Evolutionary conservation across 2,113 vertebrate genomes (phyloP), one percentile per base, ranked within the genome.

Genomic region (Clarias batrachus): DNA sequence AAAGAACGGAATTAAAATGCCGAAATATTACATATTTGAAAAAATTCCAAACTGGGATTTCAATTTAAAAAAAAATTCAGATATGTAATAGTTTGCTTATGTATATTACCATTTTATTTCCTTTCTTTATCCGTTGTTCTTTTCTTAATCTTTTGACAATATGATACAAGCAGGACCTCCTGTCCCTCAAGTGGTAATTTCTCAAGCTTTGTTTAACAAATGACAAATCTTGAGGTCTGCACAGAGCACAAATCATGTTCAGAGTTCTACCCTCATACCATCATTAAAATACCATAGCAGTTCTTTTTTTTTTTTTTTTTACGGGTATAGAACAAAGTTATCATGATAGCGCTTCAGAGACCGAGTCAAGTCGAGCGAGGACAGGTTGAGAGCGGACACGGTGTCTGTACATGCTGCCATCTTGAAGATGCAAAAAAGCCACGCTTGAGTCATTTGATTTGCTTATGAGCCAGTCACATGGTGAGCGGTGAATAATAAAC

Each of bases 401-500:
- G 14, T 59, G 56, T 33, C 54, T 59, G 77, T 17, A 3, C 54
- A 33, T 21, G 27, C 54, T 59, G 27, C 77, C 54, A 33, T 79
- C 77, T 59, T 59, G 54, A 59, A 57, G 56, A 79, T 79, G 77
- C 30, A 79, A 79, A 59, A 48, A 79, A 79, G 27, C 19, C 17
- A 59, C 77, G 27, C 77, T 79, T 5, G 77, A 59, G 77, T 59
- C 56, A 79, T 79, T 79, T 59, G 77, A n/a, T 79, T 79, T 79
- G 54, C 77, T 79, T 59, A 79, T 79, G 56, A 79, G 54, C 4
- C 27, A 79, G 77, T 59, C 77, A 79, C 77, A 79, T 79, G 77
- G 56, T 11, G 0, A 59, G 77, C 17, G 54, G 76, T 79, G 77
- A 79, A 79, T 59, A 79, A 59, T 79, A 59, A 79, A 59, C 56